Base-by-base conservation (phyloP, 92 coral and sea anemone genomes). In the Parazoanthus swiftii region DNA sequence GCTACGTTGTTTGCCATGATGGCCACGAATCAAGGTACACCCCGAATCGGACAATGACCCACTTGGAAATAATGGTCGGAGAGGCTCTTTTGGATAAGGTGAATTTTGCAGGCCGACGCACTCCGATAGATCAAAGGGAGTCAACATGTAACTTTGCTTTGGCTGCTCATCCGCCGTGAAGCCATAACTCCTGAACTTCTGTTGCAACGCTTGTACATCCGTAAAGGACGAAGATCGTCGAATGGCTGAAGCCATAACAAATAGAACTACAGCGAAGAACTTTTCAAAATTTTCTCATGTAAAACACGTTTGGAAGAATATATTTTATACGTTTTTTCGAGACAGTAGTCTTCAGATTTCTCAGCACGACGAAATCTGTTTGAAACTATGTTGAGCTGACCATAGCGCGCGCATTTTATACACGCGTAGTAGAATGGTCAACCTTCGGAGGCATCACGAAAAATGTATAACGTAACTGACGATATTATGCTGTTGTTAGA, bases 11-110 rank as follows among this genome's bases (percentile, higher is more conserved):
- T 77, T 77, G 23, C 81, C 58, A 56, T 42, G 56, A 23, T 77
- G 58, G 6, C 35, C 58, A 42, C 15, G 33, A 29, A 38, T 51
- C 81, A 29, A 77, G 8, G 26, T 44, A 25, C 56, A 77, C 39
- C 21, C 23, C 8, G 81, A 56, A 8, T 77, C 56, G 2, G 46
- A 42, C 63, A 72, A 25, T 37, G 81, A 42, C 21, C 10, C 35
- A 23, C 58, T 26, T 42, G 81, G 81, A 3, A 42, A 26, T 43
- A 43, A 43, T 26, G 63, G 29, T 77, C 81, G 56, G 6, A 77
- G 81, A 42, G 58, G 81, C 14, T 42, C 58, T 56, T 77, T 77
- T 42, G 81, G 81, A 77, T 43, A 43, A 77, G 81, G 81, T 44
- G 81, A 18, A 43, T 25, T 26, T 77, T 8, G 8, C n/a, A 56